phyloP scores from a whole-genome alignment of 2,113 vertebrate species.

The Carollia perspicillata region DNA sequence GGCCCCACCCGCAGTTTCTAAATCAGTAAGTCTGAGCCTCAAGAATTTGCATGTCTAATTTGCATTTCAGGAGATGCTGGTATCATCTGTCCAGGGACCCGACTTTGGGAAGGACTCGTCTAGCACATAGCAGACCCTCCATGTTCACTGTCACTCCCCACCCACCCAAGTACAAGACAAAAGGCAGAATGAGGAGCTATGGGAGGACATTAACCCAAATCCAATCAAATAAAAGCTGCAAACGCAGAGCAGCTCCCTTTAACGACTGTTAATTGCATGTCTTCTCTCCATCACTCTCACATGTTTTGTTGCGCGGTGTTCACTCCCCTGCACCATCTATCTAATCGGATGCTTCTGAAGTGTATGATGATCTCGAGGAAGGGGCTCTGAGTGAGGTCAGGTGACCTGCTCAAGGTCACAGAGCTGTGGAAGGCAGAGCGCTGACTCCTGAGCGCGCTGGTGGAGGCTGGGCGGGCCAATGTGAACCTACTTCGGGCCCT shows the following conservation, averaged over 20 bases:
- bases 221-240: neutral
- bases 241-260: neutral
- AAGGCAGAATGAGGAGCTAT: neutral
- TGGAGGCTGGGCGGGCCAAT: accelerated
- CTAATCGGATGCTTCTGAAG: neutral
- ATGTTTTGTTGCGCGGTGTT: neutral
- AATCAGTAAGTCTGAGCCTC: neutral
- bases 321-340: neutral
- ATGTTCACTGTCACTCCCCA: neutral
- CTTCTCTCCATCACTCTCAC: neutral
- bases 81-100: neutral
- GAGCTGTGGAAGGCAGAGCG: neutral
- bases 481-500: neutral
- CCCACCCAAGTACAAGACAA: neutral
- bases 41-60: neutral
- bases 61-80: neutral
- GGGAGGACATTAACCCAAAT: neutral
- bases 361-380: neutral
- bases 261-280: neutral
- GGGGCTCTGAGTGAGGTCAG: neutral
- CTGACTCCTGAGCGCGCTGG: neutral
- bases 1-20: neutral
- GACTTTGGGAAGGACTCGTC: neutral
- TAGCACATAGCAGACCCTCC: neutral
- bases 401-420: neutral